These are phyloP conservation scores for Oscheius sp. DNA, from an alignment of 2,888 invertebrate genomes.

Conservation along the genomic window DNA sequence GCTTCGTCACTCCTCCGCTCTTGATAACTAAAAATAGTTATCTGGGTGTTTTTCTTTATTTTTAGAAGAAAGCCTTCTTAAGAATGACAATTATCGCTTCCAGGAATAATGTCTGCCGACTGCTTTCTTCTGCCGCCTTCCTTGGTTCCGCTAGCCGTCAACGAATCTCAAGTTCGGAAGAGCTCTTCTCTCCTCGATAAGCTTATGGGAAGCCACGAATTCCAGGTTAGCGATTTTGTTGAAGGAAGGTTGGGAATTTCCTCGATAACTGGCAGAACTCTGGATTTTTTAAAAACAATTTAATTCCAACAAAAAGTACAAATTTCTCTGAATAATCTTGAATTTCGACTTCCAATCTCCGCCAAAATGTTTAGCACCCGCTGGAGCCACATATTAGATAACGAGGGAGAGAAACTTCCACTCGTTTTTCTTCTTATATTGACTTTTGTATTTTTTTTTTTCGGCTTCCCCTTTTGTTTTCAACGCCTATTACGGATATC, in stretches of 20 bases:
- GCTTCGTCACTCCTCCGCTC: constrained; percentile 11
- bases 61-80: background rate
- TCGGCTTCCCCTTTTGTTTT: too few relatives aligned
- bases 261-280: background rate
- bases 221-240: constrained; percentile 12
- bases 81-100: background rate
- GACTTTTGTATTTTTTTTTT: too few relatives aligned
- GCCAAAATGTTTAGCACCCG: background rate
- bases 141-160: constrained; percentile 10
- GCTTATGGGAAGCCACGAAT: constrained; percentile 19
- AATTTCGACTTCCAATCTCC: background rate
- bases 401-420: too few relatives aligned
- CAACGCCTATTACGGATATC: too few relatives aligned
- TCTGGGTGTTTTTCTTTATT: constrained; percentile 4
- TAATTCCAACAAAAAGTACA: background rate
- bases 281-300: background rate
- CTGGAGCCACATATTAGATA: too few relatives aligned
- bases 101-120: constrained; percentile 12
- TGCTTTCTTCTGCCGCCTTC: constrained; percentile 21
- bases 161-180: constrained; percentile 8
- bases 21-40: constrained; percentile 12
- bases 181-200: constrained; percentile 10
- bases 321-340: background rate
- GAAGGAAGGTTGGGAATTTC: background rate
- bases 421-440: too few relatives aligned